Evolutionary conservation across 2,888 invertebrate genomes (phyloP), one percentile per base, ranked within the genome.

Genomic region (Tethea ocularis): DNA sequence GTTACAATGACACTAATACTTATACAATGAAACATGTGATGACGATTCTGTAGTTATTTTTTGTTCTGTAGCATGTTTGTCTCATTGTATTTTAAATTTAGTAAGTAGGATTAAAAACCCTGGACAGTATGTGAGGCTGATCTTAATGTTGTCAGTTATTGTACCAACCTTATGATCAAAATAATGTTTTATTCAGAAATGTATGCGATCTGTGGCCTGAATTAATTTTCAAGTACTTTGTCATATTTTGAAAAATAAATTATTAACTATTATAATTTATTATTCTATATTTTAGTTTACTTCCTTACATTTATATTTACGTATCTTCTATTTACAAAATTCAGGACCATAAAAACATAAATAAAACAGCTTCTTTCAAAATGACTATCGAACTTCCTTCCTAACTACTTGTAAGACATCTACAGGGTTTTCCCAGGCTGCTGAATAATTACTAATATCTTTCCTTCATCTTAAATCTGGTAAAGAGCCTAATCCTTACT

Each of bases 1-100:
- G 74, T 74, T 75, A 74, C 69, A 60, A 62, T 58, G 52, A 58
- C 69, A 73, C 68, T 74, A 71, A 77, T 77, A 71, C 72, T 58
- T 55, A 62, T 60, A 77, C 75, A 77, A 75, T 75, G 63, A 63
- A 67, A 60, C 66, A 68, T 62, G 63, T 73, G 64, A 64, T 61
- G 66, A 66, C 55, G 58, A 60, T 62, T 52, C 51, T 29, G 63
- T 36, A 29, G 29, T 22, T 11, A 15, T 11, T 26, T 54, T 26
- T 53, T 26, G 4, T 17, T 24, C 33, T 54, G 4, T 54, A 33
- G 33, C 33, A 6, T 20, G 22, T 17, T 54, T 29, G 22, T 36
- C 46, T 46, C 46, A 20, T 33, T 33, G 54, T 54, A 36, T 36
- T 29, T 54, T 54, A 22, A 54, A 33, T 20, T 36, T 29, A 13